These are phyloP conservation scores for Acrocephalus arundinaceus DNA, from an alignment of 2,113 vertebrate species.

Conservation along the genomic window DNA sequence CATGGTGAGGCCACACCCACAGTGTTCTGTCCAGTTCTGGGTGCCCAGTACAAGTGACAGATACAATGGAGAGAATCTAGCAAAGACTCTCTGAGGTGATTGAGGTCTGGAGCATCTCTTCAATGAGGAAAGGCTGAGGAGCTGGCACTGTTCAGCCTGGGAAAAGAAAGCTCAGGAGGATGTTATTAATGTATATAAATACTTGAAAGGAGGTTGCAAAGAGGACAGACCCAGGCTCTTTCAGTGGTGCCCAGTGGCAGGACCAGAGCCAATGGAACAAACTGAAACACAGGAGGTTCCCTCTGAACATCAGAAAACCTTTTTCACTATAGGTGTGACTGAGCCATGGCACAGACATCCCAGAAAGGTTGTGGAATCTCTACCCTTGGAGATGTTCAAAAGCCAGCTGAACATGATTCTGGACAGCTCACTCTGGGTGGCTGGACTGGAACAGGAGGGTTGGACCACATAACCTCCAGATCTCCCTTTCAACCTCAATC, in stretches of 20 bases:
- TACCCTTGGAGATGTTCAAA: background rate
- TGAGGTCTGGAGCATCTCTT: background rate
- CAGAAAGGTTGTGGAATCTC: background rate
- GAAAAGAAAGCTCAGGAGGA: background rate
- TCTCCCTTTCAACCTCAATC: background rate
- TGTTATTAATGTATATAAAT: background rate
- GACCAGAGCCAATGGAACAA: background rate
- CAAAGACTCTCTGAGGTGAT: background rate
- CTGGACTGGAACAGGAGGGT: background rate
- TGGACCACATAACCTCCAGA: background rate
- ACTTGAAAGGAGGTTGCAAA: background rate
- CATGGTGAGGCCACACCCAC: background rate
- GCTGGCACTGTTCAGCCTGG: background rate
- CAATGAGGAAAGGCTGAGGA: background rate
- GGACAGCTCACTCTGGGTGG: rapidly evolving
- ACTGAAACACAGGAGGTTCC: background rate
- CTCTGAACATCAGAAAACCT: background rate
- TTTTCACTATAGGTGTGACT: background rate
- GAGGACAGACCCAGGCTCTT: background rate
- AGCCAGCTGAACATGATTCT: background rate
- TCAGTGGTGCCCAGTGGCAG: background rate
- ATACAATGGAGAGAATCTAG: background rate
- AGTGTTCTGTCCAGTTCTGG: background rate
- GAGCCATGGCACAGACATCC: background rate
- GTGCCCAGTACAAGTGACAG: background rate